Evolutionary conservation across 2,888 invertebrate genomes (phyloP), one percentile per base, ranked within the genome.

Genomic region (Thymelicus sylvestris): DNA sequence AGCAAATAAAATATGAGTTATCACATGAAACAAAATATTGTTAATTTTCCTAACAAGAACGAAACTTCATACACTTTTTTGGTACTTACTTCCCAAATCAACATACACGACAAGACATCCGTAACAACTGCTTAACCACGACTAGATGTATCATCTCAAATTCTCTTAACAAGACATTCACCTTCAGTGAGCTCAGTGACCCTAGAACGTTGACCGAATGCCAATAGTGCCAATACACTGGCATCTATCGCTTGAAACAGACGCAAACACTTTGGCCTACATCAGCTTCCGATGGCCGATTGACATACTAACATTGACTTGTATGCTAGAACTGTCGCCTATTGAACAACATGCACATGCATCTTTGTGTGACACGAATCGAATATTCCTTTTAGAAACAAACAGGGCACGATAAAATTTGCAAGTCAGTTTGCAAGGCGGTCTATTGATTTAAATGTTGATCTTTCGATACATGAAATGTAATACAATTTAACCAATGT

Each of bases 151-250:
- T 47, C 47, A 10, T 48, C 19, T 15, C 39, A n/a, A 67, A 15
- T 38, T 38, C 8, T 48, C 6, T 41, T 10, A 60, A 47, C 41
- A 66, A 57, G 47, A 69, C 63, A 64, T 69, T 63, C 63, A 47
- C 62, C 55, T 55, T 38, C 57, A 47, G 31, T 47, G 41, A 48
- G 69, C 59, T 39, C 64, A 39, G 41, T 59, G 64, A 63, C 57
- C 69, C 47, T 38, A 50, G 69, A 59, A 64, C 69, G 64, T 69
- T 69, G 69, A 69, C 69, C 63, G 63, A 69, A 69, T 64, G 44
- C 5, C 68, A 15, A 50, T 50, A 69, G 64, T 64, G 44, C 5
- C 68, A 15, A 50, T 50, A 7, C 48, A 69, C 48, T 64, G 68
- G 63, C 69, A 69, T 47, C 15, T 64, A 69, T 57, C 69, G 31